Conservation (phyloP, 2,113 vertebrate genomes). For the Erinaceus europaeus region DNA sequence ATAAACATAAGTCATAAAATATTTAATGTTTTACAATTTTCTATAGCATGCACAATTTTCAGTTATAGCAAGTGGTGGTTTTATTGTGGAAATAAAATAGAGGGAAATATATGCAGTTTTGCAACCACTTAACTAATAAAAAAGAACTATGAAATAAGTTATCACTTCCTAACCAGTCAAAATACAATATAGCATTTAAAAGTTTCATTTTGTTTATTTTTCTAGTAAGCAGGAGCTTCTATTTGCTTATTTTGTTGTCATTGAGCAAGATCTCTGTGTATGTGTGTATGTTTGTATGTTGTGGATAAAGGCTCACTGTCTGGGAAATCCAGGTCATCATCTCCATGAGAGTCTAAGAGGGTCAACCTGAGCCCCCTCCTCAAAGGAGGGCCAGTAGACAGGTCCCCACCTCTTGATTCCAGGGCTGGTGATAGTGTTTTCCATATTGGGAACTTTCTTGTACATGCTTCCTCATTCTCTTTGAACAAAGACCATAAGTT, state of each 20-base stretch:
- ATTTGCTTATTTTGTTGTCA: neutral
- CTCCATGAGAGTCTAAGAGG: too few species aligned
- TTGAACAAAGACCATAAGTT: too few species aligned
- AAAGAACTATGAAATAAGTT: neutral
- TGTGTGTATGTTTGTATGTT: rapidly evolving
- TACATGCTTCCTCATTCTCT: too few species aligned
- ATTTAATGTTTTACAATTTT: slow-evolving; percentile 19
- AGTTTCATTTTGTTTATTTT: neutral
- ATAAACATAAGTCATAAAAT: neutral
- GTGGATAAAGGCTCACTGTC: too few species aligned
- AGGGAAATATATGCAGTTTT: slow-evolving; percentile 2
- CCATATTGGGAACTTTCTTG: too few species aligned
- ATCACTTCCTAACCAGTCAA: neutral
- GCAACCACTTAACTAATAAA: neutral
- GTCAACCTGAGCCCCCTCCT: too few species aligned
- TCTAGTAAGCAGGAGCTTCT: neutral
- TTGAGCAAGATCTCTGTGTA: neutral
- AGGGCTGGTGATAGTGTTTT: too few species aligned
- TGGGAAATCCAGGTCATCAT: too few species aligned
- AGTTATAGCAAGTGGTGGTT: neutral
- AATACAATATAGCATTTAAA: neutral
- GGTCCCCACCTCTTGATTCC: too few species aligned
- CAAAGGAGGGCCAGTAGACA: too few species aligned
- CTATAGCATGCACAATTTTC: neutral
- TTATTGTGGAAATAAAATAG: neutral